Conservation (phyloP, 2,888 invertebrate genomes). For the Diogma glabrata region DNA sequence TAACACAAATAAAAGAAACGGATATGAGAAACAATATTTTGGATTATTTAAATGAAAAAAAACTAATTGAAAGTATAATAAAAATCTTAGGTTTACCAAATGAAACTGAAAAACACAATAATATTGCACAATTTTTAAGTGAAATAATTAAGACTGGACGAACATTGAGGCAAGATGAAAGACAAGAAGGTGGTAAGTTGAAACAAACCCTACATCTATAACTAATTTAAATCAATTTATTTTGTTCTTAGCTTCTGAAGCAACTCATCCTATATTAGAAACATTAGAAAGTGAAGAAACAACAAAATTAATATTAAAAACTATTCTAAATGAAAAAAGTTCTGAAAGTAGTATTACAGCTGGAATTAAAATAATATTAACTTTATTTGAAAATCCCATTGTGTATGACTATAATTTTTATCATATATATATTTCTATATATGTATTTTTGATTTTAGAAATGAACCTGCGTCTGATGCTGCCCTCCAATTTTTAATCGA, state of each 20-base stretch:
- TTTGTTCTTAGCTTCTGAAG: constrained; percentile 26
- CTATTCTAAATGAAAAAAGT: constrained; percentile 57
- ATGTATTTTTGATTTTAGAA: constrained; percentile 21
- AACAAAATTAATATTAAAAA: constrained; percentile 55
- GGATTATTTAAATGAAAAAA: constrained; percentile 78
- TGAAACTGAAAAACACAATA: constrained; percentile 67
- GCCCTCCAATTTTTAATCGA: constrained; percentile 27
- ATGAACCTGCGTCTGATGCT: constrained; percentile 33
- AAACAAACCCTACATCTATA: too few relatives aligned
- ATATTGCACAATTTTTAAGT: constrained; percentile 78
- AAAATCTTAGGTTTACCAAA: constrained; percentile 48
- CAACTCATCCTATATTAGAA: constrained; percentile 55
- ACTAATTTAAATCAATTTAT: too few relatives aligned
- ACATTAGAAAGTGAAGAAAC: constrained; percentile 56
- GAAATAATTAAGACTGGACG: constrained; percentile 66
- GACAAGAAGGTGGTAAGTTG: constrained; percentile 44
- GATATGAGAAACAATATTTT: constrained; percentile 59
- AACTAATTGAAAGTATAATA: constrained; percentile 70
- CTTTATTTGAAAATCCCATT: constrained; percentile 44
- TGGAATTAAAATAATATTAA: constrained; percentile 68
- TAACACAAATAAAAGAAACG: constrained; percentile 68
- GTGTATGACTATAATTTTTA: constrained; percentile 15
- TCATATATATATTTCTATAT: not conserved
- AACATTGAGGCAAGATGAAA: constrained; percentile 42
- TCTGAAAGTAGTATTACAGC: constrained; percentile 62